A percentile compares a stretch with the other conserved stretches of the same genome.
These are phyloP conservation scores for Emydocephalus ijimae DNA, from an alignment of 2,113 vertebrate species.

Conservation along the genomic window DNA sequence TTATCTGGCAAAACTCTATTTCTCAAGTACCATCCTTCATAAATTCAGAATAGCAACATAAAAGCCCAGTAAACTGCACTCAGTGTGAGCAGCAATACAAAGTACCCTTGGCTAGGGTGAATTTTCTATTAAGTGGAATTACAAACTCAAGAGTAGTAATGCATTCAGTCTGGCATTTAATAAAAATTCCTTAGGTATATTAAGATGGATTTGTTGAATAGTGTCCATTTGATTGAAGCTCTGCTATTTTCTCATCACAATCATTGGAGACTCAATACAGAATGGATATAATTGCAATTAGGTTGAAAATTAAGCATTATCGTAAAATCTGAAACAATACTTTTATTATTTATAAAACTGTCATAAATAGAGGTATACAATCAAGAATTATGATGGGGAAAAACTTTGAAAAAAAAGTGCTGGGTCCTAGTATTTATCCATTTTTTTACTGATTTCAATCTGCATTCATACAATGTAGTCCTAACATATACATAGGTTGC, in stretches of 20 bases:
- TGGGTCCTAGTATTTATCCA: neutral
- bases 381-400: neutral
- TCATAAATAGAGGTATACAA: neutral
- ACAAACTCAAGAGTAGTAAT: no score
- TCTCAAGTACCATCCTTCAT: neutral
- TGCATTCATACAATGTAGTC: slow-evolving; percentile 4
- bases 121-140: neutral
- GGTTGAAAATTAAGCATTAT: neutral
- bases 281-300: neutral
- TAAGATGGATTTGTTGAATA: neutral
- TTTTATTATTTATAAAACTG: neutral
- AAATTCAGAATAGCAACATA: neutral
- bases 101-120: neutral
- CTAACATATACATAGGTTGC: neutral
- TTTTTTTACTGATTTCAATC: slow-evolving; percentile 1
- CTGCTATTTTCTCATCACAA: neutral
- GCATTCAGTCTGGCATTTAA: neutral
- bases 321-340: slow-evolving; percentile 7
- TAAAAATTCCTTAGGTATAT: neutral
- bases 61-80: neutral
- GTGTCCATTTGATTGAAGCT: neutral
- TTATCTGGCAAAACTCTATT: neutral
- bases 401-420: neutral
- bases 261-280: neutral
- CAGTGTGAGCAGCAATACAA: neutral